Conservation (phyloP, 2,797 vertebrate species). For the Chiroxiphia lanceolata region DNA sequence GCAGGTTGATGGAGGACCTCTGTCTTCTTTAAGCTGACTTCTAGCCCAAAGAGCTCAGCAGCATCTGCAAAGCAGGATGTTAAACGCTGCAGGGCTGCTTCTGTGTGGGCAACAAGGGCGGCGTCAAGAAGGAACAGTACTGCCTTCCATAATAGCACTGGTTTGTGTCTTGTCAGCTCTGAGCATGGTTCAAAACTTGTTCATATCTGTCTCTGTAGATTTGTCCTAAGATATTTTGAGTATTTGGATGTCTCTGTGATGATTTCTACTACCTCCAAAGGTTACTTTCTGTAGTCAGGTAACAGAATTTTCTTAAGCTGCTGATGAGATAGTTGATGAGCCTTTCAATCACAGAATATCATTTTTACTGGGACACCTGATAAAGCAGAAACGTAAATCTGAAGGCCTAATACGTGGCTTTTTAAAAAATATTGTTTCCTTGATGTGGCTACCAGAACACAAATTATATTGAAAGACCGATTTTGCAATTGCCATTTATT, state of each 20-base stretch:
- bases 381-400: neutral
- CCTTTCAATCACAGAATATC: neutral
- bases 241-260: neutral
- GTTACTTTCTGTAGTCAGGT: neutral
- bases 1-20: too few species aligned
- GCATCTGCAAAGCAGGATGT: too few species aligned
- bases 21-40: too few species aligned
- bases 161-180: neutral
- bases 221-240: neutral
- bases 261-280: neutral
- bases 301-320: neutral
- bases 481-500: neutral
- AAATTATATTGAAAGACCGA: neutral
- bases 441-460: neutral
- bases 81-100: too few species aligned
- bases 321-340: neutral
- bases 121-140: neutral
- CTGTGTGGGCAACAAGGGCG: too few species aligned
- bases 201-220: neutral
- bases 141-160: neutral
- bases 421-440: neutral
- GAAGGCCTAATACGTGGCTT: accelerated
- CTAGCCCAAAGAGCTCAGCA: too few species aligned
- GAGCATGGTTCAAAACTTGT: neutral
- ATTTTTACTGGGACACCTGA: neutral